phyloP scores from a whole-genome alignment of 1,140 invertebrate genomes.

The Drosophila rufa region DNA sequence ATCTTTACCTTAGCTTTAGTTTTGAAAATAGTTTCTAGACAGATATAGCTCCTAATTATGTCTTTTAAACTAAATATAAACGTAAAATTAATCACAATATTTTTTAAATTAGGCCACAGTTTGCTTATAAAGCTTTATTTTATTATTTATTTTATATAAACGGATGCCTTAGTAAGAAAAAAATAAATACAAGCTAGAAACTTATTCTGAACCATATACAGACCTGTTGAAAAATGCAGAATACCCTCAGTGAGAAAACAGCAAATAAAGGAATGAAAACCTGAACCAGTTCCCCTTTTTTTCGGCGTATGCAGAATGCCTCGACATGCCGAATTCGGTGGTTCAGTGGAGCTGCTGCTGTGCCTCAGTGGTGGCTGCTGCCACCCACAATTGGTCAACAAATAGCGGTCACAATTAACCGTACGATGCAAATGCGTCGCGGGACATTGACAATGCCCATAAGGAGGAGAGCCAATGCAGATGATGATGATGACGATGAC shows the following conservation, averaged over 20 bases:
- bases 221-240: not conserved
- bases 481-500: slow-evolving; percentile 17
- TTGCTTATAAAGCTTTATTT: too few relatives aligned
- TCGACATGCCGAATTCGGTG: slow-evolving; percentile 54
- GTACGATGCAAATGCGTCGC: slow-evolving; percentile 78
- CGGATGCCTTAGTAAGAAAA: too few relatives aligned
- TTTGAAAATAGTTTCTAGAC: too few relatives aligned
- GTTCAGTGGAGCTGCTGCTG: slow-evolving; percentile 17
- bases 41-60: too few relatives aligned
- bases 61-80: too few relatives aligned
- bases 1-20: too few relatives aligned
- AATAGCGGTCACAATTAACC: slow-evolving; percentile 82
- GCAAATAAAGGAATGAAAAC: slow-evolving; percentile 5
- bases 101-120: too few relatives aligned
- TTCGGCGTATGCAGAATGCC: slow-evolving; percentile 26
- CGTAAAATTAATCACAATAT: too few relatives aligned
- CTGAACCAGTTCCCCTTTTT: slow-evolving; percentile 50
- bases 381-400: slow-evolving; percentile 80
- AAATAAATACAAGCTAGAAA: too few relatives aligned
- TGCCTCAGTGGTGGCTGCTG: slow-evolving; percentile 34
- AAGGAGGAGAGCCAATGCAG: slow-evolving; percentile 58
- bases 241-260: slow-evolving; percentile 11
- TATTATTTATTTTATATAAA: too few relatives aligned
- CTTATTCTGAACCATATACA: too few relatives aligned
- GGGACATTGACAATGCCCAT: slow-evolving; percentile 68